Evolutionary conservation across 2,888 invertebrate genomes (phyloP), one percentile per base, ranked within the genome.

Genomic region (Dolichomitus sp.): DNA sequence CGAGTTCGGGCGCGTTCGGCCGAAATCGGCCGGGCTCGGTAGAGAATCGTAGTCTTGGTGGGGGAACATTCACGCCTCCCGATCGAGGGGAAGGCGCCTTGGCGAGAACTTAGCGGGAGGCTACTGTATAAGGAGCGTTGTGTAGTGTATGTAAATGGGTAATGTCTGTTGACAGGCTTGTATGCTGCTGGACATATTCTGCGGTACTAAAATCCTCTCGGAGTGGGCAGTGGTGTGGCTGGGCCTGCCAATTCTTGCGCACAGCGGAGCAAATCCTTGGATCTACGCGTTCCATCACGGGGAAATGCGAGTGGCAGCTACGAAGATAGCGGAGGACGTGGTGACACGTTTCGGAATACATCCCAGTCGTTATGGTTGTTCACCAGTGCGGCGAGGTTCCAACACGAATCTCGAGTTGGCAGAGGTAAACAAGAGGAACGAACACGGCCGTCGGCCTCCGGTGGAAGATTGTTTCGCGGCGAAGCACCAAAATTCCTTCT

Each of bases 211-310:
- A 80, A 94, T 95, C 54, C 91, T 95, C 6, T 93, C 94, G 23
- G 94, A 94, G 48, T 95, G 95, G 94, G 91, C 95, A 27, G 94
- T 95, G 5, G 94, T 95, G 23, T 95, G 95, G 92, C 91, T 96
- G 48, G 95, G 95, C 4, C 93, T 96, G n/a, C 95, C 96, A 1
- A 95, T 95, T 17, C 92, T 95, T 59, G 94, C 95, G 4, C 95
- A 95, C 90, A 95, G 95, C 89, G 95, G 95, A 7, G 93, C 95
- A 79, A 96, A 96, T 89, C 96, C 96, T 0, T 96, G 96, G 96
- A 94, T 96, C 48, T 96, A 96, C 90, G 96, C 96, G 3, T 96
- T 95, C 89, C 94, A 95, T 84, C 96, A 95, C 87, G 94, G 95
- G 0, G 96, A 96, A 89, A 94, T 96, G 87, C 94, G 95, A 14